Evolutionary conservation across 1,140 invertebrate species (phyloP), one percentile per base, ranked within the genome.

Genomic region (Orius laevigatus): DNA sequence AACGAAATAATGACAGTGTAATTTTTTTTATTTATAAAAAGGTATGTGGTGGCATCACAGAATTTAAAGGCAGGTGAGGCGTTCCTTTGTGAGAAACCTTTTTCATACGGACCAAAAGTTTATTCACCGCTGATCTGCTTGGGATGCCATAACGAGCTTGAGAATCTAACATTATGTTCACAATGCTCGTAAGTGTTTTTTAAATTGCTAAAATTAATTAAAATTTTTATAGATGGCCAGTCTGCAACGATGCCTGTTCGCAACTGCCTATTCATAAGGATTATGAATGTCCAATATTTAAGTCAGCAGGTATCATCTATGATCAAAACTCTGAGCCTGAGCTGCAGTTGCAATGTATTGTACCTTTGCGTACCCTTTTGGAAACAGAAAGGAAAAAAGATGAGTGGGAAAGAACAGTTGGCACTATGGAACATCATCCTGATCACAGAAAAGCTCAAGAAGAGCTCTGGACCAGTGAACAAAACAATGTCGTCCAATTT

Each of bases 331-430:
- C 20, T 3, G 50, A 47, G 19, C 5, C 31, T 20, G 70, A 76
- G 41, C 69, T 79, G 3, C 83, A 84, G 62, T 72, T 80, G 49
- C 81, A 87, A 60, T 85, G 82, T 62, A 75, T 89, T 51, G 81
- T 79, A 16, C 78, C 81, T 6, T 64, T 88, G 46, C 75, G 84
- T 58, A 64, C 85, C 32, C 65, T 88, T 14, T 59, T 87, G 34
- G 72, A 77, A 1, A 78, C 76, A 56, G 79, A 86, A 59, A 71
- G 66, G 45, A 68, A 79, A 58, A 71, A 74, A 0, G 71, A 75
- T 20, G 66, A 75, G 58, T 88, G 83, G 83, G 67, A 77, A 10
- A 62, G 62, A 1, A 71, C 82, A 58, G 65, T 84, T 5, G 42
- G 38, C 15, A 49, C 59, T 3, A 81, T 86, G 80, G 80, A 84